These are phyloP conservation scores for Choristoneura rosaceana DNA, from an alignment of 2,888 invertebrate genomes.

Conservation along the genomic window DNA sequence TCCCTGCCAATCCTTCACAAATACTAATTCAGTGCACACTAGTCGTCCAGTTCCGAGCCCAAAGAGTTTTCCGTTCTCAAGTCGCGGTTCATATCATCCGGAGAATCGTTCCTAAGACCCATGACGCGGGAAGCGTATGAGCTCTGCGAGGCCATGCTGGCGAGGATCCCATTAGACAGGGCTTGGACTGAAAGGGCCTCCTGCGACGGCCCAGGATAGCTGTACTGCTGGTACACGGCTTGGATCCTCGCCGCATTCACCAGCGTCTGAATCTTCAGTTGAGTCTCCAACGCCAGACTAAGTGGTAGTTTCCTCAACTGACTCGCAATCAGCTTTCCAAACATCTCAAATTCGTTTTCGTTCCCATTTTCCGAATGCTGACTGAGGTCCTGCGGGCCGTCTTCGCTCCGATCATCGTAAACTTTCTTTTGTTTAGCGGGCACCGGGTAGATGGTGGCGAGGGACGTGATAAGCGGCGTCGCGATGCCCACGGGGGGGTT, in stretches of 20 bases:
- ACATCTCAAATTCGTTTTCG: conserved; percentile 83
- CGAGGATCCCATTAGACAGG: conserved; percentile 77
- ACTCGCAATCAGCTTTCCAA: conserved; percentile 79
- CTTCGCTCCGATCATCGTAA: conserved; percentile 66
- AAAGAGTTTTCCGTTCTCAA: conserved; percentile 73
- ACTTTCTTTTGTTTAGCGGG: conserved; percentile 78
- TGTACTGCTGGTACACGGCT: conserved; percentile 81
- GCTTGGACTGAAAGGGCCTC: conserved; percentile 79
- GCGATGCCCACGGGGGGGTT: conserved; percentile 82
- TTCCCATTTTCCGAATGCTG: conserved; percentile 78
- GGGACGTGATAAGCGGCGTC: conserved; percentile 77
- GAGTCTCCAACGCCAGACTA: conserved; percentile 78
- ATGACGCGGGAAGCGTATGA: conserved; percentile 64
- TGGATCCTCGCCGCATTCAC: conserved; percentile 80
- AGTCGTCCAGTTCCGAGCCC: conserved; percentile 77
- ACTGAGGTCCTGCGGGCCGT: conserved; percentile 77
- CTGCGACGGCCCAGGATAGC: conserved; percentile 79
- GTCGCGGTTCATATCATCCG: conserved; percentile 73
- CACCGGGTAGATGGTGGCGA: conserved; percentile 77
- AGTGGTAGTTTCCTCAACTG: conserved; percentile 78
- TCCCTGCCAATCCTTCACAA: conserved; percentile 34
- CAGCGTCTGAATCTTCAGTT: conserved; percentile 78
- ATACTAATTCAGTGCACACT: conserved; percentile 39
- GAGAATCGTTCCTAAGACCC: conserved; percentile 70
- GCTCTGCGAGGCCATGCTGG: conserved; percentile 76